Evolutionary conservation across 2,797 vertebrate genomes (phyloP).

Genomic region (Petrocephalus schoutedeni): DNA sequence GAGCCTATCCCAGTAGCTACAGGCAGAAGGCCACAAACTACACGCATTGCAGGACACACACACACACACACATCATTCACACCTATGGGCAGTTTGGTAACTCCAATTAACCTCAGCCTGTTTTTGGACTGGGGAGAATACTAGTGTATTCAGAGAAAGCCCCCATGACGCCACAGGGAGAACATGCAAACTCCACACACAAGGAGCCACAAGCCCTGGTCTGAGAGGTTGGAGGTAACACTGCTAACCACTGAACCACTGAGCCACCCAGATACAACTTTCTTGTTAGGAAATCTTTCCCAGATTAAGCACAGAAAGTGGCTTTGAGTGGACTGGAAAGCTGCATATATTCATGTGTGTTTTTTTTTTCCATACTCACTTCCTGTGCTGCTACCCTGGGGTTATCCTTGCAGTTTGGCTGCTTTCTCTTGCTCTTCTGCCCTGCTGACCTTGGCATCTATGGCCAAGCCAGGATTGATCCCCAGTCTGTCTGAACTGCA

Average conservation of each 20-base stretch:
- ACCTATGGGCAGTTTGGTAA: not conserved
- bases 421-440: constrained; percentile 46
- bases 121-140: not conserved
- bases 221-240: not conserved
- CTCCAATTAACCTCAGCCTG: not conserved
- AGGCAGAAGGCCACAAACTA: too few species aligned
- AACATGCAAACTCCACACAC: not conserved
- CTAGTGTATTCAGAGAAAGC: not conserved
- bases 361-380: constrained; percentile 40
- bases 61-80: not conserved
- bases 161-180: not conserved
- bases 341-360: not conserved
- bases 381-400: constrained; percentile 42
- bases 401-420: constrained; percentile 53
- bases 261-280: not conserved
- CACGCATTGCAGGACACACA: not conserved
- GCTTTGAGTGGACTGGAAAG: not conserved
- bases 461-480: not conserved
- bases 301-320: not conserved
- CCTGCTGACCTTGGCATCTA: constrained; percentile 23
- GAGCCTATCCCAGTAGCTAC: too few species aligned
- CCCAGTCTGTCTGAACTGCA: not conserved
- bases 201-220: not conserved
- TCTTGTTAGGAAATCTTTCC: not conserved
- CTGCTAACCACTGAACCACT: not conserved